phyloP scores from a whole-genome alignment of 2,797 vertebrate genomes.

The Sebastes taczanowskii region DNA sequence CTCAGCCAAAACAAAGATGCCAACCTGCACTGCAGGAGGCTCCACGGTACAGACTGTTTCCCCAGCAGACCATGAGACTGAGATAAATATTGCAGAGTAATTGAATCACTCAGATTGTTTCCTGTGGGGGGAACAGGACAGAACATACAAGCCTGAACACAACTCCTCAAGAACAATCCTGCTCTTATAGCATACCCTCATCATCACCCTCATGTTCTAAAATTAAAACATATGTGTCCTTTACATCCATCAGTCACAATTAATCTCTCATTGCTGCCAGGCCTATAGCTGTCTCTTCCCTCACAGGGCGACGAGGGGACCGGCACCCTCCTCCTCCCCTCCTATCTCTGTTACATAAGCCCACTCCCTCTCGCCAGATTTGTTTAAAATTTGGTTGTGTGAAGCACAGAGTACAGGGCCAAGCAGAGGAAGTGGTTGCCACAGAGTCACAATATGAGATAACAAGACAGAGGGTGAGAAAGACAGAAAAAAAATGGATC shows the following conservation, averaged over 20 bases:
- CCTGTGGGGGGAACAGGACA: slow-evolving; percentile 57
- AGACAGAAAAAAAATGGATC: slow-evolving; percentile 20
- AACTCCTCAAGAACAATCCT: slow-evolving; percentile 37
- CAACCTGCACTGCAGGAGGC: slow-evolving; percentile 37
- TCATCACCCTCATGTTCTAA: not conserved
- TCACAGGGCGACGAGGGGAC: slow-evolving; percentile 48
- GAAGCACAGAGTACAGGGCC: slow-evolving; percentile 60
- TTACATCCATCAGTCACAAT: slow-evolving; percentile 30
- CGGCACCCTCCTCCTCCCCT: slow-evolving; percentile 49
- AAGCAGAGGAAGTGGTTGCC: slow-evolving; percentile 69
- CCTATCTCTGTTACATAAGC: slow-evolving; percentile 74
- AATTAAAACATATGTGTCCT: slow-evolving; percentile 42
- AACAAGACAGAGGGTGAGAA: slow-evolving; percentile 60
- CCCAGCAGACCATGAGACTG: slow-evolving; percentile 32
- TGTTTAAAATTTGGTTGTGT: slow-evolving; percentile 82
- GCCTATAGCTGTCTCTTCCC: slow-evolving; percentile 20
- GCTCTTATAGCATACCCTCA: not conserved
- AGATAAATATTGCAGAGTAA: slow-evolving; percentile 77
- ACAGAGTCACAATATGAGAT: slow-evolving; percentile 52
- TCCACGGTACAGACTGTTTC: slow-evolving; percentile 22
- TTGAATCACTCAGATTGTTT: slow-evolving; percentile 78
- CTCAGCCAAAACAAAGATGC: slow-evolving; percentile 18
- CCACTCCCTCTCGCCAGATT: slow-evolving; percentile 72
- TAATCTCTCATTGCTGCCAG: slow-evolving; percentile 20
- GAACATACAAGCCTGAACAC: slow-evolving; percentile 37